Evolutionary conservation across 2,113 vertebrate species (phyloP).

Genomic region (Tetrao urogallus): DNA sequence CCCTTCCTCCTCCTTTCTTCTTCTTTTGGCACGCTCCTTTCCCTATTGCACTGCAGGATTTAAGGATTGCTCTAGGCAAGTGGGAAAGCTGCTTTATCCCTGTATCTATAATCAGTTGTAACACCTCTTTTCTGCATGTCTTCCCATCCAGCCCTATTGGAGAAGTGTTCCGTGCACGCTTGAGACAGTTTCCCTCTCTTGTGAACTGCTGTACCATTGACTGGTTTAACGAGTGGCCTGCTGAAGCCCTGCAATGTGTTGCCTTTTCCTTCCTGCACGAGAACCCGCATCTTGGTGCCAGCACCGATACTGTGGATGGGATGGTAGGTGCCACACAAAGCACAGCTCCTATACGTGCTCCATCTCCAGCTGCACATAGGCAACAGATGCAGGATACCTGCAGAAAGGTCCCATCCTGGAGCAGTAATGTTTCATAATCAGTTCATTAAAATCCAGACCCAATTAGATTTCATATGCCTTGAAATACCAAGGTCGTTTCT

Average conservation of each 20-base stretch:
- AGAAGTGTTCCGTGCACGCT: constrained; percentile 87
- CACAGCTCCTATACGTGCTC: rapidly evolving
- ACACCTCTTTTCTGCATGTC: neutral
- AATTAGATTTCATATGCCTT: neutral
- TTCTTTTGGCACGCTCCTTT: neutral
- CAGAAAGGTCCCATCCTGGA: neutral
- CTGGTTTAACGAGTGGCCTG: constrained; percentile 93
- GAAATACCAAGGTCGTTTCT: neutral
- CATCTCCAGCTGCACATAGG: neutral
- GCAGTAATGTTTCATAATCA: neutral
- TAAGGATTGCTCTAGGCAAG: neutral
- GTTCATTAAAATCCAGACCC: neutral
- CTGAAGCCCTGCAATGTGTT: constrained; percentile 88
- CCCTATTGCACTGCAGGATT: neutral
- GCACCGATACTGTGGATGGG: constrained; percentile 55
- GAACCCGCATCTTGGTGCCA: constrained; percentile 80
- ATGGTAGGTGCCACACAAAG: constrained; percentile 79
- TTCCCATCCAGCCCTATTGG: constrained; percentile 83
- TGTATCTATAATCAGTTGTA: neutral
- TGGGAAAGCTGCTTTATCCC: neutral
- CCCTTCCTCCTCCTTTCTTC: neutral
- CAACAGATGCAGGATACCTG: rapidly evolving
- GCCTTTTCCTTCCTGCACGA: constrained; percentile 84
- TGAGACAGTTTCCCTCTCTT: constrained; percentile 93
- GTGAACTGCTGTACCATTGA: constrained; percentile 94